phyloP scores from a whole-genome alignment of 2,113 vertebrate species.

The Hystrix cristata region DNA sequence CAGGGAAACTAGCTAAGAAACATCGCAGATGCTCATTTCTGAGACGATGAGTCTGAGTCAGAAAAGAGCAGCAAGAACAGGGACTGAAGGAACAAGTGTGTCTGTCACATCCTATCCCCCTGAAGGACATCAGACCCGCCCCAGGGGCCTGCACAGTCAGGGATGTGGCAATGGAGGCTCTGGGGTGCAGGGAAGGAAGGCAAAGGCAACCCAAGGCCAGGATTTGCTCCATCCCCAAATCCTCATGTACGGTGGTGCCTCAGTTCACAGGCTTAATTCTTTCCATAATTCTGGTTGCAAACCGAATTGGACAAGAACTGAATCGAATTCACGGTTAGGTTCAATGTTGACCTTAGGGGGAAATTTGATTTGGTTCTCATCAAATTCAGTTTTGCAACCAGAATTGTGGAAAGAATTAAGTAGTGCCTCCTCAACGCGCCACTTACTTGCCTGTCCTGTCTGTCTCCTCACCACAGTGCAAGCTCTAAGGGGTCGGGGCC shows the following conservation, averaged over 20 bases:
- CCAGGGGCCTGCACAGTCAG: background rate
- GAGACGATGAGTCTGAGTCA: conserved; percentile 56
- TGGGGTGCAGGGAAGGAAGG: background rate
- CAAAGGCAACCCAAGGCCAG: background rate
- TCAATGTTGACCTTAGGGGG: too few species aligned
- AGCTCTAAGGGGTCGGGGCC: background rate
- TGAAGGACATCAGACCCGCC: background rate
- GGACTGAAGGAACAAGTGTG: background rate
- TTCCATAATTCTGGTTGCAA: too few species aligned
- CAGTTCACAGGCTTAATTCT: too few species aligned
- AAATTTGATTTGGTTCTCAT: background rate
- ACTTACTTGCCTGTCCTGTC: background rate
- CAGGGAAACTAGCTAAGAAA: conserved; percentile 55
- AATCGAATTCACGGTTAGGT: too few species aligned
- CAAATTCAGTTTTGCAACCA: background rate
- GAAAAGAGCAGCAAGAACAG: background rate
- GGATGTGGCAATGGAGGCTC: background rate
- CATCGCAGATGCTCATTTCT: background rate
- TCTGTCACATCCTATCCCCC: background rate
- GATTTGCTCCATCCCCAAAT: background rate
- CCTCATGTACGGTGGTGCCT: background rate
- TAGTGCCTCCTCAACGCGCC: background rate
- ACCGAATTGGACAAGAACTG: too few species aligned
- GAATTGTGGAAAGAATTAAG: background rate
- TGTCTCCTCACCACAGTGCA: background rate